Base-by-base conservation (phyloP, 1,140 invertebrate species). In the Lucilia sericata region DNA sequence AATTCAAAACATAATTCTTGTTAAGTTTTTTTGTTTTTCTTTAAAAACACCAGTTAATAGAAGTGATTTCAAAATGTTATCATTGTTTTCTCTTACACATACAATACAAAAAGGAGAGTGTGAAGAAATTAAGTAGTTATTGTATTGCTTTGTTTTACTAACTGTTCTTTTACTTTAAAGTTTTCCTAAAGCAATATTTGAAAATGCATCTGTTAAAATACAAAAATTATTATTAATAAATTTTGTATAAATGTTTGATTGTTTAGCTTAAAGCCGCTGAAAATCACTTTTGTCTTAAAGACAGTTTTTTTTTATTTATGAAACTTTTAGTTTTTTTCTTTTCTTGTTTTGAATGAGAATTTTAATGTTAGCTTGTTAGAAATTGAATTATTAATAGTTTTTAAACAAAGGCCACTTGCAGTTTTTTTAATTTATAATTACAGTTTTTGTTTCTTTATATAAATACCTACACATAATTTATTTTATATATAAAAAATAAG, bases 151-250 rank as follows among this genome's bases (percentile, higher is more conserved):
- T 42, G 42, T 42, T 42, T 42, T 30, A 30, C n/a, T n/a, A n/a
- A 2, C 42, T 2, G 42, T 42, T 30, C 5, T 42, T 42, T 42
- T 42, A 42, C 42, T 42, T 42, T 42, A 8, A 8, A 42, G 5
- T 2, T 2, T 42, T 42, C 10, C 42, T 42, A 42, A 42, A 42
- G 42, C 42, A 42, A 42, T 42, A 70, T 19, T 70, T 70, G 65
- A 25, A 70, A 70, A 70, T 70, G 65, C 65, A 70, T 21, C 65
- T 70, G 55, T 70, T 70, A 70, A 21, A 70, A 70, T 60, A n/a
- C 42, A 42, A 42, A 42, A 42, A 42, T 42, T 8, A 42, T 42
- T 2, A 42, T 42, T 2, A 7, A 42, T 8, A 42, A 42, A 42
- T 10, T 10, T 42, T 42, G 55, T 14, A 60, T 14, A 2, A 60